Conservation (phyloP, 2,113 vertebrate species). For the Cnemophilus loriae region DNA sequence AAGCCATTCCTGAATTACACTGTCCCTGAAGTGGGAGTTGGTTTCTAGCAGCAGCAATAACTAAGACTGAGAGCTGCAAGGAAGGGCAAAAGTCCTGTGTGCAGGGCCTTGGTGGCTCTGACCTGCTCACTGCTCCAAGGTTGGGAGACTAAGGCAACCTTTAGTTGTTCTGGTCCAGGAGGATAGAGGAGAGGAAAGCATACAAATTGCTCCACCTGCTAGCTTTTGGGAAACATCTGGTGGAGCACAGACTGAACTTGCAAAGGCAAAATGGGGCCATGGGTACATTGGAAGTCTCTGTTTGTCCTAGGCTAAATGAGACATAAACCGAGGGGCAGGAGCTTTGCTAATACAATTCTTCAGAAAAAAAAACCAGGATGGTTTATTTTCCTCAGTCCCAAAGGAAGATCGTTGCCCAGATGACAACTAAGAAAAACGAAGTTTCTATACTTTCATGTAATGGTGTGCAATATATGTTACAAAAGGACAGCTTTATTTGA, state of each 20-base stretch:
- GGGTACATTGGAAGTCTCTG: neutral
- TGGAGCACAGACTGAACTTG: neutral
- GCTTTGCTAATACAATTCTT: rapidly evolving
- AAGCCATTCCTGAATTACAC: neutral
- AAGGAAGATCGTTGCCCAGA: neutral
- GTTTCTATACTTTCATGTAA: neutral
- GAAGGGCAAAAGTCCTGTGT: neutral
- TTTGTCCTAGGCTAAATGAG: neutral
- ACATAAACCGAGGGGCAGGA: neutral
- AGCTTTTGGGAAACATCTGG: neutral
- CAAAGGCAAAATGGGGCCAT: neutral
- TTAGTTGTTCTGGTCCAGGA: neutral
- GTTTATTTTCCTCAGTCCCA: neutral
- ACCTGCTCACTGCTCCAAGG: neutral
- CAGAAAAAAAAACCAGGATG: neutral
- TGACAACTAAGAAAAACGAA: neutral
- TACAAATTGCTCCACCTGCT: neutral
- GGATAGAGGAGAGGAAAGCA: neutral
- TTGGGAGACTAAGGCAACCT: neutral
- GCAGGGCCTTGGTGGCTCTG: neutral
- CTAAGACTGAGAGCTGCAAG: neutral
- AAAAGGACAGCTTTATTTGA: neutral
- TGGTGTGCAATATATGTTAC: neutral
- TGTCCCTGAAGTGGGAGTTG: neutral
- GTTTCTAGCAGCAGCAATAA: neutral